Evolutionary conservation across 2,888 invertebrate species (phyloP).

Genomic region (Corythucha ciliata): DNA sequence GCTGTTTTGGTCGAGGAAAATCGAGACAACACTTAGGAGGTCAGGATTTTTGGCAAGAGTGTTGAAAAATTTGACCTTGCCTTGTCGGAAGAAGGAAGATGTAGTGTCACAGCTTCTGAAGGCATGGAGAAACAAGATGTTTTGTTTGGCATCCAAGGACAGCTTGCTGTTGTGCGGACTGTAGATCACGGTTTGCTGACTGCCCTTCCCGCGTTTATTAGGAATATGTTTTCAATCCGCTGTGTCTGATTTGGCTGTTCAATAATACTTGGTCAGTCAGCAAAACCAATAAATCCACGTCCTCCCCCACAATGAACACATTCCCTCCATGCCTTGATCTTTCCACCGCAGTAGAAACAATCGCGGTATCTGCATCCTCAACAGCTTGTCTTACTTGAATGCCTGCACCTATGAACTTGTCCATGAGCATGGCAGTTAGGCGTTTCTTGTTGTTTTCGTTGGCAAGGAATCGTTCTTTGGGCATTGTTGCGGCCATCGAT

Average conservation of each 20-base stretch:
- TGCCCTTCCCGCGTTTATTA: constrained; percentile 3
- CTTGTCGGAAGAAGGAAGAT: constrained; percentile 1
- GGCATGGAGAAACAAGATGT: neutral
- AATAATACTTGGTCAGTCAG: neutral
- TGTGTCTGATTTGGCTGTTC: neutral
- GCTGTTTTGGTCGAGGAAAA: neutral
- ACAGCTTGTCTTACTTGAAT: neutral
- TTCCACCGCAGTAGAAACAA: constrained; percentile 2
- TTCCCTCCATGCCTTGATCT: constrained; percentile 1
- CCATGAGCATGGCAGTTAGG: neutral
- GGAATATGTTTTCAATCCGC: neutral
- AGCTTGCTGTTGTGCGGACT: neutral
- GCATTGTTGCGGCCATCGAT: neutral
- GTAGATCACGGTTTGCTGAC: neutral
- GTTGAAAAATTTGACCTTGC: constrained; percentile 7
- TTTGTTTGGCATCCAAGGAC: neutral
- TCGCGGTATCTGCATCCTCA: constrained; percentile 8
- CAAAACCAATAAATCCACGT: neutral
- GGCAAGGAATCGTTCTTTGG: constrained; percentile 1
- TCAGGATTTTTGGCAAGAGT: neutral
- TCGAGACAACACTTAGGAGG: neutral
- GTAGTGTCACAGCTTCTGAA: neutral
- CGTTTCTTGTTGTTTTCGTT: constrained; percentile 8
- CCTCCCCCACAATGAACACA: neutral
- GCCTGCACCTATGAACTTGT: neutral